Base-by-base conservation (phyloP, 2,113 vertebrate species). In the Anthoscopus minutus region DNA sequence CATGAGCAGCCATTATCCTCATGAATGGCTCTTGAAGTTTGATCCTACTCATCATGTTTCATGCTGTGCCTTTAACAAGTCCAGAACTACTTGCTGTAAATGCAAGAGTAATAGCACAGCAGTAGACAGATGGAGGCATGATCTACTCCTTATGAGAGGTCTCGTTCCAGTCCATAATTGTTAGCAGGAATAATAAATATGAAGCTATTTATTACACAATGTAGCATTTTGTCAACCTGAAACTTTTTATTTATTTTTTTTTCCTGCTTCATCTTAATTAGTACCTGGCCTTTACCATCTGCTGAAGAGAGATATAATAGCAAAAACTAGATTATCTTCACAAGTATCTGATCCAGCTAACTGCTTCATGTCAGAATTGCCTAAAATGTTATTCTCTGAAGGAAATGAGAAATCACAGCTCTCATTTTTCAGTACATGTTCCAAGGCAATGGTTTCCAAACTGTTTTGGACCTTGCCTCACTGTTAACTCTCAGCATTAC, bases 251-350 rank as follows among this genome's bases (percentile, higher is more conserved):
- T 80, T 45, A 10, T 24, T 74, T 87, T 71, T 89, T 81, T 67
- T 54, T 14, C 4, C 65, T 79, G 28, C 25, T 64, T 61, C 77
- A 81, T 84, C 78, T 87, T 93, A 95, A 94, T 96, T 96, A 94
- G 66, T 94, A 94, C 84, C 91, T 92, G 91, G 78, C 86, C 95
- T 96, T 94, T 88, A 89, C 91, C 91, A 94, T 95, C 92, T 96
- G 95, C 69, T 74, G 60, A 93, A 81, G 88, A 84, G 40, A 76
- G 31, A 92, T 47, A 81, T 0, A 56, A 86, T 54, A 96, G 84
- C 70, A 72, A 94, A 65, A 45, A 76, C 70, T 30, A 77, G 45
- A 95, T 86, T 94, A 94, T 85, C 78, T 87, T 89, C 78, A 91
- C 35, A 15, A 89, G 70, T 73, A 94, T 94, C 27, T 54, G 54